These are phyloP conservation scores for Autographa pulchrina DNA, from an alignment of 2,888 invertebrate species.

Conservation along the genomic window DNA sequence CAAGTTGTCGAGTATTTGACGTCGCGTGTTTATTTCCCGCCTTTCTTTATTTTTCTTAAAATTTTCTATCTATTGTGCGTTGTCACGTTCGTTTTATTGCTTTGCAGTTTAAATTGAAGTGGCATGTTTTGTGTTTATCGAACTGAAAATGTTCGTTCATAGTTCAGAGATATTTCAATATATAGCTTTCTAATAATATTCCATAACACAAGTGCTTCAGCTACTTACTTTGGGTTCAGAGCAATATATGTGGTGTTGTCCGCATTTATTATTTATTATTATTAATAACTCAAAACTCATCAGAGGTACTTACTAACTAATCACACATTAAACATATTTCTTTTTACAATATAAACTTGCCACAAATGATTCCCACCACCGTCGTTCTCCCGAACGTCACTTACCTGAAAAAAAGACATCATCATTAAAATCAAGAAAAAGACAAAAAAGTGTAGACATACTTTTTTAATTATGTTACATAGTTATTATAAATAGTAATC, in stretches of 20 bases:
- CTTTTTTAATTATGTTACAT: background rate
- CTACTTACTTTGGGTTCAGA: too few relatives aligned
- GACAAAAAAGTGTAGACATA: slow-evolving; percentile 20
- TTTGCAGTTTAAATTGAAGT: slow-evolving; percentile 31
- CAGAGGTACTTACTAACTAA: too few relatives aligned
- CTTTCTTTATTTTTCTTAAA: slow-evolving; percentile 72
- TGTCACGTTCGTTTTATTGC: slow-evolving; percentile 33
- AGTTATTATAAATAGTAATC: background rate
- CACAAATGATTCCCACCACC: slow-evolving; percentile 13
- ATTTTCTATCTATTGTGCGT: slow-evolving; percentile 67
- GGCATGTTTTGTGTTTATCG: slow-evolving; percentile 17
- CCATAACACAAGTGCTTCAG: too few relatives aligned
- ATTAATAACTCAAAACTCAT: too few relatives aligned
- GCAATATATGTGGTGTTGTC: too few relatives aligned
- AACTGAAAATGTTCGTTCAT: slow-evolving; percentile 8
- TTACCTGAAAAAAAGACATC: slow-evolving; percentile 54
- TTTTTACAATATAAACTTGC: background rate
- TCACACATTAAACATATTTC: too few relatives aligned
- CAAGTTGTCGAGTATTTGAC: slow-evolving; percentile 69
- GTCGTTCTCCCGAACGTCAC: slow-evolving; percentile 15
- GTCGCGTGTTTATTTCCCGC: slow-evolving; percentile 68
- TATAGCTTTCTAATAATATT: too few relatives aligned
- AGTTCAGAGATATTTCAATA: too few relatives aligned
- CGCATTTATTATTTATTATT: too few relatives aligned
- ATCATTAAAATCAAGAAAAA: slow-evolving; percentile 22